Conservation (phyloP, 2,797 vertebrate genomes). For the Sebastiscus albofasciatus region DNA sequence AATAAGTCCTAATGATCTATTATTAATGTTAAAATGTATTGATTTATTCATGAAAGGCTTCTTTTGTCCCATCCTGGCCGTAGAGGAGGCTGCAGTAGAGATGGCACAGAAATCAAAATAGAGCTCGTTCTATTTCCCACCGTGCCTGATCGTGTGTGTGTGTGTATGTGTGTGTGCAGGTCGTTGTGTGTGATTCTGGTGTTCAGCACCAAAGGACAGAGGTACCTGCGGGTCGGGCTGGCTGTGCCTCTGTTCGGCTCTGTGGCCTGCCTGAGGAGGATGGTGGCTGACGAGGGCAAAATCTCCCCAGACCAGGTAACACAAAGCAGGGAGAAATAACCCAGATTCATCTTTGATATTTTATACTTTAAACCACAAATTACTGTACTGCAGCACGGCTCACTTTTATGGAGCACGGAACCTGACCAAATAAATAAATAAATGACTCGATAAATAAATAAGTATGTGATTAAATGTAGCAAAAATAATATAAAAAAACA, state of each 20-base stretch:
- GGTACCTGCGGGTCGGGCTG: constrained; percentile 89
- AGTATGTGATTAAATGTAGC: too few relatives aligned
- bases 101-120: constrained; percentile 35
- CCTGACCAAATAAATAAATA: too few relatives aligned
- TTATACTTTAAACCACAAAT: background rate
- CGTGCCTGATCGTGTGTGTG: constrained; percentile 18
- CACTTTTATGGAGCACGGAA: background rate
- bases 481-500: too few relatives aligned
- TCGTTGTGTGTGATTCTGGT: constrained; percentile 90
- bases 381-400: background rate
- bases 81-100: constrained; percentile 21
- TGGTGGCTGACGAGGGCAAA: constrained; percentile 90
- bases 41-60: constrained; percentile 76
- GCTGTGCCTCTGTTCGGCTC: constrained; percentile 89
- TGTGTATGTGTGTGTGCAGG: constrained; percentile 67
- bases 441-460: too few relatives aligned
- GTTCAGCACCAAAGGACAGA: constrained; percentile 88
- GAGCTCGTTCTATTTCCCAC: background rate
- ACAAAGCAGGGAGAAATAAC: background rate
- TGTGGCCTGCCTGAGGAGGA: constrained; percentile 85
- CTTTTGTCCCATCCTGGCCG: constrained; percentile 60
- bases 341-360: background rate
- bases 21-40: constrained; percentile 79
- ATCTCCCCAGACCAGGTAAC: constrained; percentile 89
- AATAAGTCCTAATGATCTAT: constrained; percentile 73